phyloP scores from a whole-genome alignment of 2,888 invertebrate species.

The Hydrotaea diabolus region DNA sequence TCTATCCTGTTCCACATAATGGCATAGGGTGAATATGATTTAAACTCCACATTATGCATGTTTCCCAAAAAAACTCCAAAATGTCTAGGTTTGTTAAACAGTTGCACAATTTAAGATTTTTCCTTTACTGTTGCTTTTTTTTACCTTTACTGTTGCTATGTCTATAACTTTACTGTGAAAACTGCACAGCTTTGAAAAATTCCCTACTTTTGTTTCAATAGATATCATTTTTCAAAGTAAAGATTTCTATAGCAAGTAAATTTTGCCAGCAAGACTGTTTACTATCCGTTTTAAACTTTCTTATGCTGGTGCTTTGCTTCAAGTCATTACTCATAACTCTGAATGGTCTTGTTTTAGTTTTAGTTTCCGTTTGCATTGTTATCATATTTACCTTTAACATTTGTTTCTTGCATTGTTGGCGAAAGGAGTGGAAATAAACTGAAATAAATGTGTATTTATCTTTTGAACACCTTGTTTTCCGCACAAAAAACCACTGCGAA shows the following conservation, averaged over 20 bases:
- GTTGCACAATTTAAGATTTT: no score
- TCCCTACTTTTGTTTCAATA: background rate
- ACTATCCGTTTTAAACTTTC: conserved; percentile 9
- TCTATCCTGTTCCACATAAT: no score
- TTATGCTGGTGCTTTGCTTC: background rate
- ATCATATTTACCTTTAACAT: conserved; percentile 32
- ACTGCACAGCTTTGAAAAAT: no score
- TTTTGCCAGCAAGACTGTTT: background rate
- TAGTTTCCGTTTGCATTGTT: conserved; percentile 18
- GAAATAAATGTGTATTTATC: conserved; percentile 23
- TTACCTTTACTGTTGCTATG: no score
- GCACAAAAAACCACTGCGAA: background rate
- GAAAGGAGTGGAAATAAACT: background rate
- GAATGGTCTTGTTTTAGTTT: conserved; percentile 16
- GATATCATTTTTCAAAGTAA: background rate
- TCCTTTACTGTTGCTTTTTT: no score
- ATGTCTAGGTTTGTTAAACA: no score
- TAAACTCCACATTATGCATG: no score
- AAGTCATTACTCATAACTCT: conserved; percentile 11
- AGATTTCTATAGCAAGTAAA: background rate
- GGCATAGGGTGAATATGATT: no score
- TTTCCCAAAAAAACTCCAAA: no score
- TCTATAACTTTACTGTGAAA: background rate
- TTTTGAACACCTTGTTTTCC: conserved; percentile 26
- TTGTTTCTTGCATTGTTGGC: conserved; percentile 20